A percentile compares a stretch with the other conserved stretches of the same genome.
Evolutionary conservation across 2,888 invertebrate genomes (phyloP).

Genomic region (Agrotis clavis): DNA sequence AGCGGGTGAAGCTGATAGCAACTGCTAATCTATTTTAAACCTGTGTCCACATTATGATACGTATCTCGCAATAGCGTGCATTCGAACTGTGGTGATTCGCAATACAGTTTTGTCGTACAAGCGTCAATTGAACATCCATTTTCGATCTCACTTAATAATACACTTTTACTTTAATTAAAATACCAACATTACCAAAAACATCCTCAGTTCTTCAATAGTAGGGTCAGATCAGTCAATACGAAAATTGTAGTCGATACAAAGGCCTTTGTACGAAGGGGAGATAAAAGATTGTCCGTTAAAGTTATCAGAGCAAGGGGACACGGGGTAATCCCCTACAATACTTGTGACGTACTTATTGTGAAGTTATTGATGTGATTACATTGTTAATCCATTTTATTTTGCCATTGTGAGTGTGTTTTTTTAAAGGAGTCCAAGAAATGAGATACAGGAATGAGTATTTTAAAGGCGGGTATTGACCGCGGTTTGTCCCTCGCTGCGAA

Average conservation of each 20-base stretch:
- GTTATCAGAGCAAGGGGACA: constrained; percentile 63
- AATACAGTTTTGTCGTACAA: too few relatives aligned
- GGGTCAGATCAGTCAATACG: constrained; percentile 65
- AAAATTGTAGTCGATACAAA: constrained; percentile 64
- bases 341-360: constrained; percentile 55
- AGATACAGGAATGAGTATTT: neutral
- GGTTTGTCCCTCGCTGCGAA: too few relatives aligned
- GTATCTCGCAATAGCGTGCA: too few relatives aligned
- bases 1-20: too few relatives aligned
- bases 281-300: constrained; percentile 69
- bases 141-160: too few relatives aligned
- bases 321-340: constrained; percentile 60
- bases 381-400: constrained; percentile 62
- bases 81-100: too few relatives aligned
- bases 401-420: constrained; percentile 44
- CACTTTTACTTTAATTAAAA: constrained; percentile 22
- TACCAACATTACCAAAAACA: constrained; percentile 9
- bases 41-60: too few relatives aligned
- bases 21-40: too few relatives aligned
- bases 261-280: constrained; percentile 60
- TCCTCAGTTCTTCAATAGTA: constrained; percentile 43
- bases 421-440: constrained; percentile 13
- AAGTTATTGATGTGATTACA: constrained; percentile 71
- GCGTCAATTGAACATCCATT: too few relatives aligned
- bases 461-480: too few relatives aligned